Evolutionary conservation across 2,797 vertebrate species (phyloP).

Genomic region (Amblyraja radiata): DNA sequence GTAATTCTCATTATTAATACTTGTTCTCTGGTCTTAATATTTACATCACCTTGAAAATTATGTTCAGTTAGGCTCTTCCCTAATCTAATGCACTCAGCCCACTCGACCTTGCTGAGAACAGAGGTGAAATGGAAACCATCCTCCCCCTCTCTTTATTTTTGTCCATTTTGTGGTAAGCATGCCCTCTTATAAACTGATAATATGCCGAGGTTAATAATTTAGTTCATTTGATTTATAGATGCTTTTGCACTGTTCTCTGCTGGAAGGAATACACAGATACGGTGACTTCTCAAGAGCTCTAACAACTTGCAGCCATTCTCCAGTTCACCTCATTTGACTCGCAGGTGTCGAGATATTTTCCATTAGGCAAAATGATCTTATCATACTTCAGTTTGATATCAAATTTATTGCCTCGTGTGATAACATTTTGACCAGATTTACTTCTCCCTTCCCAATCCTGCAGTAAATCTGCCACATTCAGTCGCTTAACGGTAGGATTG

Average conservation of each 20-base stretch:
- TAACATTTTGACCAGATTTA: conserved; percentile 30
- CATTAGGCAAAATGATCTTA: conserved; percentile 31
- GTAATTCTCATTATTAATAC: not conserved
- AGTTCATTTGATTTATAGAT: conserved; percentile 10
- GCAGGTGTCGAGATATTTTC: conserved; percentile 18
- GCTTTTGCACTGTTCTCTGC: not conserved
- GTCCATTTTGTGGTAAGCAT: not conserved
- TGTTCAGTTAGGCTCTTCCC: not conserved
- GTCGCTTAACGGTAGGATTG: conserved; percentile 7
- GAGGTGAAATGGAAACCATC: not conserved
- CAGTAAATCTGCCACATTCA: conserved; percentile 35
- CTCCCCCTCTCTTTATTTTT: not conserved
- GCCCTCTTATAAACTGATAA: not conserved
- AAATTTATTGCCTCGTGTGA: conserved; percentile 34
- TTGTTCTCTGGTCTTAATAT: not conserved
- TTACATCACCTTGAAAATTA: not conserved
- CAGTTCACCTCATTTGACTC: conserved; percentile 33
- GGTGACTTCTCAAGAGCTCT: not conserved
- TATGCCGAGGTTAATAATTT: not conserved
- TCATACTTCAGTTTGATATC: conserved; percentile 30
- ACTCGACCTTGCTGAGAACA: not conserved
- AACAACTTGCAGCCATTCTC: conserved; percentile 8
- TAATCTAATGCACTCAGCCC: not conserved
- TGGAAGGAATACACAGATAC: conserved; percentile 4
- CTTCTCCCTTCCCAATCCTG: conserved; percentile 15